phyloP scores from a whole-genome alignment of 2,888 invertebrate species.

The Xanthorhoe designata region DNA sequence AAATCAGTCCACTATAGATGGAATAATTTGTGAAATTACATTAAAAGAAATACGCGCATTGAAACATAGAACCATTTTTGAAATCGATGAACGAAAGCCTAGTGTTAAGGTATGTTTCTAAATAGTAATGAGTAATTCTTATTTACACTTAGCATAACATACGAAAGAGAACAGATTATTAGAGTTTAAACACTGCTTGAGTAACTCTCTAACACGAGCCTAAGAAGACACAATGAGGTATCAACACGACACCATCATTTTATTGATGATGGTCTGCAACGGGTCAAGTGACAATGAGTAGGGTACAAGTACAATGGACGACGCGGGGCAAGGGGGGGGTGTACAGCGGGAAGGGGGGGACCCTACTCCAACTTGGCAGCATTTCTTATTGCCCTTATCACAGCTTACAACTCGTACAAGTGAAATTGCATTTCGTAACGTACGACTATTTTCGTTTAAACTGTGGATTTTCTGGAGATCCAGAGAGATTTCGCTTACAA shows the following conservation, averaged over 20 bases:
- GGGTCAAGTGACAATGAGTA: not conserved
- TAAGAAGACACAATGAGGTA: not conserved
- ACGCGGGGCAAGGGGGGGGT: not conserved
- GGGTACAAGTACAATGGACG: not conserved
- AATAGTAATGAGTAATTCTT: no score
- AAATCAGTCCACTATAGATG: no score
- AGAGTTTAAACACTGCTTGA: no score
- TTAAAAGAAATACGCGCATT: no score
- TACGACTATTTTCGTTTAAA: slow-evolving; percentile 8
- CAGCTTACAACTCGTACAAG: slow-evolving; percentile 11
- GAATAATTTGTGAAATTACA: no score
- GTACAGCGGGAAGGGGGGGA: not conserved
- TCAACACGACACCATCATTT: not conserved
- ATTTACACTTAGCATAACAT: no score
- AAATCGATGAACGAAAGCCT: no score
- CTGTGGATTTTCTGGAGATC: slow-evolving; percentile 8
- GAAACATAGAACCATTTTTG: no score
- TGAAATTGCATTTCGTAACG: slow-evolving; percentile 23
- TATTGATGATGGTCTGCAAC: not conserved
- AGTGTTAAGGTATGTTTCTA: no score
- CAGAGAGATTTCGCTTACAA: slow-evolving; percentile 13
- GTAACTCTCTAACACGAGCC: no score
- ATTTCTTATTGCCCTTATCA: slow-evolving; percentile 21
- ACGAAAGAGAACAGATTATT: no score
- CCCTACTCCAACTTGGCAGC: slow-evolving; percentile 12